A percentile compares a stretch with the other conserved stretches of the same genome.
Evolutionary conservation across 2,797 vertebrate species (phyloP).

Genomic region (Eleutherodactylus coqui): DNA sequence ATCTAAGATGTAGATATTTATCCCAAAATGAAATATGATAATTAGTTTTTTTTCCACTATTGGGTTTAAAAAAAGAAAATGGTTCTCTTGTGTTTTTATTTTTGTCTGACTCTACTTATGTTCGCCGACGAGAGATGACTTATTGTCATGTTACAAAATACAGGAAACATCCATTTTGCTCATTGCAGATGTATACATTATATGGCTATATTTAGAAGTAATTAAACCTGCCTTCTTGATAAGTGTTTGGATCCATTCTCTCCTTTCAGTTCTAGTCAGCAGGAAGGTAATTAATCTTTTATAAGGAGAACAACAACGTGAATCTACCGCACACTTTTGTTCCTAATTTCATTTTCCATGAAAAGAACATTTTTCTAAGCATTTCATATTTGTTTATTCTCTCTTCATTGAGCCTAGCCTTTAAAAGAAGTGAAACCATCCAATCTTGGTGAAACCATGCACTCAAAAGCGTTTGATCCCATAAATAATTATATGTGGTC

Average conservation of each 20-base stretch:
- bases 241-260: conserved; percentile 11
- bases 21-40: not conserved
- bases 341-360: not conserved
- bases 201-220: conserved; percentile 13
- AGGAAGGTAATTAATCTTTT: conserved; percentile 23
- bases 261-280: conserved; percentile 12
- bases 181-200: not conserved
- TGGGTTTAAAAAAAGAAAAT: not conserved
- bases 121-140: not conserved
- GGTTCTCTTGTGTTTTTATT: not conserved
- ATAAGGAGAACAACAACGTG: not conserved
- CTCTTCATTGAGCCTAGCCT: not conserved
- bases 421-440: not conserved
- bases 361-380: conserved; percentile 6
- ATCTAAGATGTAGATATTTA: not conserved
- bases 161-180: not conserved
- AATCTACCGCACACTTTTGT: not conserved
- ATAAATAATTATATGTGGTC: not conserved
- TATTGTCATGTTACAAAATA: not conserved
- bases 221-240: not conserved
- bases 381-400: not conserved
- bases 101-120: not conserved
- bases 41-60: not conserved
- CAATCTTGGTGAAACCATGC: not conserved
- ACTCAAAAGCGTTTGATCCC: not conserved